phyloP scores from a whole-genome alignment of 2,797 vertebrate genomes.

The Enteromius anoplus region DNA sequence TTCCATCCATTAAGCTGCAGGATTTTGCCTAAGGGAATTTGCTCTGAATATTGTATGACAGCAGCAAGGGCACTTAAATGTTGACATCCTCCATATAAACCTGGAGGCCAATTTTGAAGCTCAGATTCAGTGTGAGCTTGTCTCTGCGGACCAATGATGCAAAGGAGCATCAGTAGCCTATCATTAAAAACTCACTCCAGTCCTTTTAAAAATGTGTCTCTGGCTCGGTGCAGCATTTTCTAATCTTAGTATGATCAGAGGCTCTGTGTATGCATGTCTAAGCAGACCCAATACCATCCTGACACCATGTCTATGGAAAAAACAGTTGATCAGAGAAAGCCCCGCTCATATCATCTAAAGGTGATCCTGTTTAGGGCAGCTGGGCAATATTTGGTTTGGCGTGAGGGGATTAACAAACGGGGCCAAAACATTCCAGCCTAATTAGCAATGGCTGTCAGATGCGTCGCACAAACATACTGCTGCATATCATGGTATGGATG shows the following conservation, averaged over 20 bases:
- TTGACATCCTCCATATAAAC: constrained; percentile 48
- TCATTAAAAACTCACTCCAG: constrained; percentile 57
- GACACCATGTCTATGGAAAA: constrained; percentile 57
- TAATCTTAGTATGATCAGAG: constrained; percentile 47
- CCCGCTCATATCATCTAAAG: constrained; percentile 31
- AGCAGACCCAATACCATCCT: constrained; percentile 52
- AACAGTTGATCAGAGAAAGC: constrained; percentile 60
- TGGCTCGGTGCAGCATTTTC: constrained; percentile 40
- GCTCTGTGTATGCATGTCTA: constrained; percentile 54
- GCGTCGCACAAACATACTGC: constrained; percentile 24
- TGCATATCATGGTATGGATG: constrained; percentile 9
- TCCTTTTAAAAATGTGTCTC: constrained; percentile 50
- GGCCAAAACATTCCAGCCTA: constrained; percentile 78
- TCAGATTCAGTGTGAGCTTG: constrained; percentile 33
- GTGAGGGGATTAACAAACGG: constrained; percentile 75
- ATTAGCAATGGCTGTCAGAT: constrained; percentile 72
- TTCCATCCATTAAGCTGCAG: constrained; percentile 52
- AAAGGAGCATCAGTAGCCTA: constrained; percentile 52
- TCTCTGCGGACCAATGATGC: constrained; percentile 26
- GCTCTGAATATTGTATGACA: constrained; percentile 48
- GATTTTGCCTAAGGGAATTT: constrained; percentile 45
- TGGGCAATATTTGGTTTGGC: constrained; percentile 70
- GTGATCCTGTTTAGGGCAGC: constrained; percentile 69
- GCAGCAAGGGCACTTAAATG: constrained; percentile 43
- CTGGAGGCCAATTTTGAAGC: constrained; percentile 46